Percentiles rank a stretch among this genome's conserved stretches.
phyloP scores from a whole-genome alignment of 2,113 vertebrate species.

The Gallinago media region DNA sequence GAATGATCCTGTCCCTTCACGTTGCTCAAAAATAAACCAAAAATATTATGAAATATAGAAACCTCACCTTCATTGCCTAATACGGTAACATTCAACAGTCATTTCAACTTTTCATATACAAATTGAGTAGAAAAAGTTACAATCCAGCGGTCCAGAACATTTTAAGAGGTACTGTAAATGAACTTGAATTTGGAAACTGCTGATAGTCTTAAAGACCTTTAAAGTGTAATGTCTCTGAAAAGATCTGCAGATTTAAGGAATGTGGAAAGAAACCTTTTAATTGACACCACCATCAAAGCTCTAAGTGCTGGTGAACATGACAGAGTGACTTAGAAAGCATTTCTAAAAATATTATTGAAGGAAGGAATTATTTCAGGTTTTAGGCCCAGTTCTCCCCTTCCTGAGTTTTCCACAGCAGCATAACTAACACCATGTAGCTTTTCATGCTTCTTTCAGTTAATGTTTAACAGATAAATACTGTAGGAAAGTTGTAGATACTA shows the following conservation, averaged over 20 bases:
- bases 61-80: not conserved
- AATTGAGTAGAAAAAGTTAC: slow-evolving; percentile 20
- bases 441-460: not conserved
- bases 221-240: not conserved
- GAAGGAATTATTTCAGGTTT: not conserved
- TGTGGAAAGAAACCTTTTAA: not conserved
- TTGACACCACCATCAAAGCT: not conserved
- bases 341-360: not conserved
- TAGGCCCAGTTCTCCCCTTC: not conserved
- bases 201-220: not conserved
- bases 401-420: not conserved
- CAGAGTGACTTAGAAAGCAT: not conserved
- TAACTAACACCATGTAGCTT: not conserved
- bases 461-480: not conserved
- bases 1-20: not conserved
- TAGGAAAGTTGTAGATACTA: not conserved
- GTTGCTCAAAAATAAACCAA: not conserved
- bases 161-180: not conserved
- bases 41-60: not conserved
- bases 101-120: slow-evolving; percentile 31
- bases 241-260: not conserved
- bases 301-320: not conserved
- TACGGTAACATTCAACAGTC: not conserved
- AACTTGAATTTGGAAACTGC: slow-evolving; percentile 3
- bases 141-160: slow-evolving; percentile 36